Conservation (phyloP, 2,797 vertebrate species). For the Alcedo quadribrachys region DNA sequence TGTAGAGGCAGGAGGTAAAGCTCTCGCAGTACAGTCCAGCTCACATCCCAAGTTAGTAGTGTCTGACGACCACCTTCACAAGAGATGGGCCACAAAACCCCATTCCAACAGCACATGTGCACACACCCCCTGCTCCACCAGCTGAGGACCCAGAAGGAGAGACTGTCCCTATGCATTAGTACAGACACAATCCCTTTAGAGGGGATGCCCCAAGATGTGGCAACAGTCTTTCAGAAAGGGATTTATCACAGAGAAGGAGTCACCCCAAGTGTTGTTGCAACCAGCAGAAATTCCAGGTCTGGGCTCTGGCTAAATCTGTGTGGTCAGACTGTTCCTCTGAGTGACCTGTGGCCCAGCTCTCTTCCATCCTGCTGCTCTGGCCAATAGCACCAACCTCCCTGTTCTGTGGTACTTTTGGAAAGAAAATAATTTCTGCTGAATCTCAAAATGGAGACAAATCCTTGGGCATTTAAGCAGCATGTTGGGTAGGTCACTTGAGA, state of each 20-base stretch:
- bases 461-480: background rate
- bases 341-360: background rate
- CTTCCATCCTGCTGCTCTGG: background rate
- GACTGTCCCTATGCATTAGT: accelerated
- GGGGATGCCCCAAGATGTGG: background rate
- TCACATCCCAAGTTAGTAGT: background rate
- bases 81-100: background rate
- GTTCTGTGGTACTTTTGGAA: background rate
- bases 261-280: background rate
- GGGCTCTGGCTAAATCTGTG: background rate
- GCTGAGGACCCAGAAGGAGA: background rate
- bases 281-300: background rate
- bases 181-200: background rate
- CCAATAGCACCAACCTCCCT: background rate
- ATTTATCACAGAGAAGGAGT: background rate
- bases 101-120: background rate
- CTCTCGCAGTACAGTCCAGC: conserved; percentile 24
- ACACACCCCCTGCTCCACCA: background rate
- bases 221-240: background rate
- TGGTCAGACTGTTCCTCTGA: background rate
- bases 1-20: background rate
- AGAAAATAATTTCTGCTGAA: background rate
- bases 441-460: background rate
- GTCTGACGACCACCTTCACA: background rate
- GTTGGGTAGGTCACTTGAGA: background rate